Base-by-base conservation (phyloP, 2,888 invertebrate genomes). In the Caenorhabditis japonica region DNA sequence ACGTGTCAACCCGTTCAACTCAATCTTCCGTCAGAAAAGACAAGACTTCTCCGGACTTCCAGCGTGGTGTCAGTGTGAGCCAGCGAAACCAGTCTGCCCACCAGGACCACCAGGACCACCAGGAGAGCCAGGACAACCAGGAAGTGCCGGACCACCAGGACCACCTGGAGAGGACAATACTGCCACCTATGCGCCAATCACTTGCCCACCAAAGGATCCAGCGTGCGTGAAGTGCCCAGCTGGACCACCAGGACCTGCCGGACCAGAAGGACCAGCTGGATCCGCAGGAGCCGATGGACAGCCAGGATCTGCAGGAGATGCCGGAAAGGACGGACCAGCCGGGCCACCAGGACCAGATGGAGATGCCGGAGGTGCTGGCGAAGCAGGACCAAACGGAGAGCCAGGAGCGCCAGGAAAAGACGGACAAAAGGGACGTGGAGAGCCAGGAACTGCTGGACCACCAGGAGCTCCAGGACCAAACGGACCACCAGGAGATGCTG, bases 21-120 rank as follows among this genome's bases (percentile, higher is more conserved):
- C 79, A 17, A 83, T 85, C 61, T 85, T 85, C 80, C 82, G 84
- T 75, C 76, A 77, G 68, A 75, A 75, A 43, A 64, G 71, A 46
- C 76, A 76, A 25, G 62, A 73, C 43, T 76, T 73, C 53, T 60
- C 62, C 12, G 76, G 76, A 15, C 61, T 76, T n/a, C 76, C 76
- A 21, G 73, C 76, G 4, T 76, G 73, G 73, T 76, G 76, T 41
- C 76, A 84, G 80, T 61, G 74, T 55, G 58, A 55, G 38, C 70
- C 85, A 71, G 53, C 68, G 43, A 56, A 73, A 34, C 74, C 76
- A 30, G 64, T 66, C 3, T 77, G 76, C 34, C 76, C 76, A 25
- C 74, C 76, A 21, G 76, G 76, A 19, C 76, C 76, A 53, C 76
- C 76, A 3, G 76, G 76, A 30, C 76, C 76, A 52, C 73, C 81